Evolutionary conservation across 2,113 vertebrate genomes (phyloP).

Genomic region (Oxyura jamaicensis): DNA sequence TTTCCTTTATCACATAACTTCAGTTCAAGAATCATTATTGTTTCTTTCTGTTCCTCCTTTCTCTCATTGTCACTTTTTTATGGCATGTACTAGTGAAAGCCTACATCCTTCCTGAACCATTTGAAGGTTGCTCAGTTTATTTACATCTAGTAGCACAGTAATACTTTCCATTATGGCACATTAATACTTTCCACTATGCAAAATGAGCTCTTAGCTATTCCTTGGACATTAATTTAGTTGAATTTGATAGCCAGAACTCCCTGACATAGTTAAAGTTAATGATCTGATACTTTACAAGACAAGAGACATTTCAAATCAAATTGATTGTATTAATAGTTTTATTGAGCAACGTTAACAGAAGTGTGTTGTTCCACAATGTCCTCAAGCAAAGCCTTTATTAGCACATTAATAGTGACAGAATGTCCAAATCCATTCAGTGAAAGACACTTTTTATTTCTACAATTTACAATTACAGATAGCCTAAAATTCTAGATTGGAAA

Average conservation of each 20-base stretch:
- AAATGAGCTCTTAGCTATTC: constrained; percentile 57
- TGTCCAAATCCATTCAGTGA: constrained; percentile 44
- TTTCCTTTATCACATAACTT: not conserved
- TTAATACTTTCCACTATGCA: constrained; percentile 32
- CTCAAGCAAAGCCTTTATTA: constrained; percentile 53
- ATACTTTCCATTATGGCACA: constrained; percentile 30
- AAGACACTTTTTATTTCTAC: constrained; percentile 38
- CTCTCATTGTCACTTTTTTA: not conserved
- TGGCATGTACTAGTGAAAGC: not conserved
- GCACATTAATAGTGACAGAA: constrained; percentile 46
- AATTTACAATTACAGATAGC: constrained; percentile 1
- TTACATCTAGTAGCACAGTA: constrained; percentile 32
- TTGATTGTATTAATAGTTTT: constrained; percentile 72
- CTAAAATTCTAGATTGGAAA: constrained; percentile 23
- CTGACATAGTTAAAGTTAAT: constrained; percentile 72
- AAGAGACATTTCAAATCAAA: constrained; percentile 69
- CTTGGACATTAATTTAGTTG: constrained; percentile 59
- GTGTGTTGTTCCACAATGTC: constrained; percentile 31
- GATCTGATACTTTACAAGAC: constrained; percentile 68
- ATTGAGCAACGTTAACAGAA: constrained; percentile 65
- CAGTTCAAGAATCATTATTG: not conserved
- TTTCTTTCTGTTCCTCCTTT: not conserved
- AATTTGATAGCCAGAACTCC: constrained; percentile 49
- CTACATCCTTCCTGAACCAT: not conserved
- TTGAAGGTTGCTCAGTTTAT: constrained; percentile 46